A percentile compares a stretch with the other conserved stretches of the same genome.
phyloP scores from a whole-genome alignment of 1,140 invertebrate species.

The Orussus abietinus region DNA sequence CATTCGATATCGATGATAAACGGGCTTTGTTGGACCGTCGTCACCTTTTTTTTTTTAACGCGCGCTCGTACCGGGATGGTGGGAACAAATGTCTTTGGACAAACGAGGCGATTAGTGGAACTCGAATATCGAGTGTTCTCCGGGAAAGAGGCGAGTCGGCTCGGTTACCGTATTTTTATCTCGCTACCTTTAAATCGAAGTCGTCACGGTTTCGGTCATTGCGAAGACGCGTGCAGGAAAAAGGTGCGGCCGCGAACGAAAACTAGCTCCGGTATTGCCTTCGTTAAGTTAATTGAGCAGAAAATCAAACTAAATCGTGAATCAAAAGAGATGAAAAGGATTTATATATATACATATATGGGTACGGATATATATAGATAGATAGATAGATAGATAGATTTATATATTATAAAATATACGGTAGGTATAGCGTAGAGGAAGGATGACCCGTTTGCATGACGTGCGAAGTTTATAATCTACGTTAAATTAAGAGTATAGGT shows the following conservation, averaged over 20 bases:
- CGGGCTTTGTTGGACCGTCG: not conserved
- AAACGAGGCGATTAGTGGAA: no score
- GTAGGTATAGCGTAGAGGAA: constrained; percentile 26
- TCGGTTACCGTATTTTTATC: no score
- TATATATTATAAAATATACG: constrained; percentile 29
- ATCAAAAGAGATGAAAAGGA: constrained; percentile 26
- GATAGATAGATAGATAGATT: constrained; percentile 28
- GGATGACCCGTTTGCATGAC: not conserved
- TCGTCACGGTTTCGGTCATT: no score
- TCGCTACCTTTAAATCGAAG: no score
- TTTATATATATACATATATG: constrained; percentile 31
- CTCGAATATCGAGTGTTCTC: no score
- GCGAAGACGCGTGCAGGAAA: no score
- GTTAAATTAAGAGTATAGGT: not conserved
- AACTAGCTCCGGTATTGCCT: constrained; percentile 41
- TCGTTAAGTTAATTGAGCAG: constrained; percentile 49
- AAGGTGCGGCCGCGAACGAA: no score
- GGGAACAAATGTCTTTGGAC: no score
- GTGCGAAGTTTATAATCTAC: not conserved
- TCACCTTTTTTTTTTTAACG: no score
- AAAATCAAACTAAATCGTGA: constrained; percentile 49
- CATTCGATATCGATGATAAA: constrained; percentile 11
- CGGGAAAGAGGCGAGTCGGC: no score
- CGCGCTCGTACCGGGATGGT: no score
- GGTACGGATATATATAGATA: constrained; percentile 29